These are phyloP conservation scores for Nomada fabriciana DNA, from an alignment of 2,888 invertebrate genomes.

Conservation along the genomic window DNA sequence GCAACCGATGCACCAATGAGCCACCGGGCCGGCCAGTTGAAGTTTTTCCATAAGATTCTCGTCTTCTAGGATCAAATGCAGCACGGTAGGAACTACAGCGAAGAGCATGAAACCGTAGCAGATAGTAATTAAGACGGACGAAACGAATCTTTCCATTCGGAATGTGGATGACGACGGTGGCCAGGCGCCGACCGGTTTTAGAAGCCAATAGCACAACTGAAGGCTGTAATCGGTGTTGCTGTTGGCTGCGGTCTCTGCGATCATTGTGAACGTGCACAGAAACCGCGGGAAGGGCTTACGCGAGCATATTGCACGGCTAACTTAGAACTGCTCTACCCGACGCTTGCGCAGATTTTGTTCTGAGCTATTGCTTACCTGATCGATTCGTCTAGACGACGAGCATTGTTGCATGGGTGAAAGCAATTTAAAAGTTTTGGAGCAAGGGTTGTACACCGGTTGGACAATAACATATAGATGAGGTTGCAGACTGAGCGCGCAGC, in stretches of 20 bases:
- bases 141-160: conserved; percentile 6
- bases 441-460: not conserved
- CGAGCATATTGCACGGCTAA: not conserved
- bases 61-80: conserved; percentile 65
- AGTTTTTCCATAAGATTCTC: not conserved
- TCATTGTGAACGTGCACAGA: not conserved
- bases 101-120: conserved; percentile 59
- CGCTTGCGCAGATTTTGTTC: conserved; percentile 15
- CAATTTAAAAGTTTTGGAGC: not conserved
- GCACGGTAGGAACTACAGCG: conserved; percentile 60
- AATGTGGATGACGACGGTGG: conserved; percentile 32
- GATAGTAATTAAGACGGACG: not conserved
- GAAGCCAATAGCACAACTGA: conserved; percentile 56
- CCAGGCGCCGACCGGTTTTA: conserved; percentile 67
- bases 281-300: not conserved
- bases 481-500: no score
- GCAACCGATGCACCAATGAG: not conserved
- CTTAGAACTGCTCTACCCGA: no score
- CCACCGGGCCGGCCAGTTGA: not conserved
- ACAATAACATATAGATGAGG: not conserved
- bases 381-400: conserved; percentile 11
- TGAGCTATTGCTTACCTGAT: not conserved
- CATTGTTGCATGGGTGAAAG: not conserved
- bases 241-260: no score
- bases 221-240: conserved; percentile 55